Base-by-base conservation (phyloP, 2,113 vertebrate genomes). In the Etheostoma spectabile region DNA sequence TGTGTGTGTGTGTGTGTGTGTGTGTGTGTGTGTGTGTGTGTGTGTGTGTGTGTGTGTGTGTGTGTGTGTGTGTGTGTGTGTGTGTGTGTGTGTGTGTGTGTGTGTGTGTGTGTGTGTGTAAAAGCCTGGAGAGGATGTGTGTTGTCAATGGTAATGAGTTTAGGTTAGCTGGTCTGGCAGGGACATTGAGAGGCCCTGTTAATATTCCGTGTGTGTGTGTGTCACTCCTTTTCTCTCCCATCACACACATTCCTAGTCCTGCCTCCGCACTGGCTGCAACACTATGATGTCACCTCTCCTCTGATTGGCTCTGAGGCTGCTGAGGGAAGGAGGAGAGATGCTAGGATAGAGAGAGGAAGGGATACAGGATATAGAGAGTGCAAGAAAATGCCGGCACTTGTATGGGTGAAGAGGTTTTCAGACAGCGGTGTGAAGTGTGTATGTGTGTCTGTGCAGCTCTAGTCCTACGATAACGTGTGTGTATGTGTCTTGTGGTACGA, bases 241-340 rank as follows among this genome's bases (percentile, higher is more conserved):
- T 68, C 59, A 18, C 86, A 86, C 82, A 79, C 79, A 89, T 56
- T 69, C 75, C 93, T 92, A 92, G 93, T 96, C 94, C 96, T 96
- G 94, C 94, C 95, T 93, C 94, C 91, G 94, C 93, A 94, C 95
- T 96, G 96, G 96, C 95, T 97, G 95, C 91, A 95, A 95, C 95
- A 87, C 93, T 92, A 96, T 99, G 97, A 99, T 98, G 97, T 99
- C 96, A 99, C 94, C 96, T 96, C 88, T 87, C 80, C 86, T 91
- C 94, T 93, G 95, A 99, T 98, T 98, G 97, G 98, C 87, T 96
- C 92, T 77, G 93, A 88, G 87, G 89, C 84, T 95, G 94, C 96
- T 95, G 93, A 95, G 93, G 95, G 94, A 95, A 95, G 83, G 94
- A 84, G 95, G 95, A 95, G 96, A 97, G 96, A 96, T 93, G 95